Evolutionary conservation across 2,113 vertebrate genomes (phyloP), one percentile per base, ranked within the genome.

Genomic region (Hiodon alosoides): DNA sequence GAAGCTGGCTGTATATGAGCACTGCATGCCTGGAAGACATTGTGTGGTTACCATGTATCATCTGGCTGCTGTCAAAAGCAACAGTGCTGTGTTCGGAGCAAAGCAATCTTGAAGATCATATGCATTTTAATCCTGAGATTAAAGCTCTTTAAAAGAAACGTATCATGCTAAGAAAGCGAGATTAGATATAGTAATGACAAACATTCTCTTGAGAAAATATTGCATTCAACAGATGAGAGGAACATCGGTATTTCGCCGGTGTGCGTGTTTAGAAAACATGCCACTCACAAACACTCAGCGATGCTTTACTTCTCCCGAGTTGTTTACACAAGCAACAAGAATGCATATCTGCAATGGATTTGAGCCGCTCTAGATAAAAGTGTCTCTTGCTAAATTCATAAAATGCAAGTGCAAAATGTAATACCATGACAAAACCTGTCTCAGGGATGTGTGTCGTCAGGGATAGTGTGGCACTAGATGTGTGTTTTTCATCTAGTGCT

Each of bases 41-140:
- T 31, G n/a, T 64, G 72, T 4, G 11, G 67, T 51, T 31, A 31
- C 31, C 31, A 31, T 65, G 6, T 51, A 65, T 31, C 53, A 6
- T n/a, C 8, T 16, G 3, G 7, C 9, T 46, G 3, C 9, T 5
- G 4, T 17, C 14, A 31, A 71, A 10, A 58, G 69, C 8, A 11
- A 9, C 4, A 58, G 3, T n/a, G 14, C 69, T 54, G 11, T 58
- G 52, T 51, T 9, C 46, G 17, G 69, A 58, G 53, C 7, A 11
- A 3, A 57, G 16, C 69, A 58, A 17, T 11, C 46, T 48, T 46
- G 8, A 17, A 11, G 31, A 16, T 58, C 17, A 13, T 54, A n/a
- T 11, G 7, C 69, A 57, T 52, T 57, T 53, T 58, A 57, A 71
- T 58, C 69, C 69, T 8, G 1, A 5, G 69, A 71, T 71, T 71